phyloP scores from a whole-genome alignment of 2,113 vertebrate species.

The Petroica traversi region DNA sequence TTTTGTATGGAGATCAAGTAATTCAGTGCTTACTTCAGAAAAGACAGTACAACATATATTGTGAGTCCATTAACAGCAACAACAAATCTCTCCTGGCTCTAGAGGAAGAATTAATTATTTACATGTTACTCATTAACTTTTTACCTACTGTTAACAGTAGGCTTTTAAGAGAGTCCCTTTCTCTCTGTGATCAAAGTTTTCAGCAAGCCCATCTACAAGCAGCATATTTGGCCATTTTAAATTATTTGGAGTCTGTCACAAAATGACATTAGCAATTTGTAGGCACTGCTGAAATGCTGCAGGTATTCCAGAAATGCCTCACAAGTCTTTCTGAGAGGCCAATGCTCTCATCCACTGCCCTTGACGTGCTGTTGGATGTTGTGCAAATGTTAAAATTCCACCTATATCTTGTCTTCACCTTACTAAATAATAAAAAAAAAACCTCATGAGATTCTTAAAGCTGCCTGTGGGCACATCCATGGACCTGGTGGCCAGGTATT shows the following conservation, averaged over 20 bases:
- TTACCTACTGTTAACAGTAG: conserved; percentile 52
- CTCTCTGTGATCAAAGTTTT: conserved; percentile 52
- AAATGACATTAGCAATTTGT: conserved; percentile 36
- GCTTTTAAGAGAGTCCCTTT: conserved; percentile 39
- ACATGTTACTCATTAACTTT: conserved; percentile 64
- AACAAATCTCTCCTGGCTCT: conserved; percentile 38
- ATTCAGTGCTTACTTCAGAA: not conserved
- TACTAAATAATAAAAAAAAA: not conserved
- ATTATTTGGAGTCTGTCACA: conserved; percentile 44
- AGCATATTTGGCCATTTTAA: conserved; percentile 35
- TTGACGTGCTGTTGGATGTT: not conserved
- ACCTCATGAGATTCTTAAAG: not conserved
- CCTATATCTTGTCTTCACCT: not conserved
- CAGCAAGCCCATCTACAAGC: conserved; percentile 24
- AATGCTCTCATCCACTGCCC: not conserved
- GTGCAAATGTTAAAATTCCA: not conserved
- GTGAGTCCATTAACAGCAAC: conserved; percentile 23
- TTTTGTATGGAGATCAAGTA: not conserved
- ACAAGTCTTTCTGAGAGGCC: not conserved
- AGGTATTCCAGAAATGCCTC: conserved; percentile 24
- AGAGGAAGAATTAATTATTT: conserved; percentile 66
- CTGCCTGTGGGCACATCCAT: not conserved
- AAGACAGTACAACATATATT: not conserved
- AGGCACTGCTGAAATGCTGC: not conserved
- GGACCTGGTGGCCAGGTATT: not conserved